Base-by-base conservation (phyloP, 1,140 invertebrate genomes). In the Drosophila miranda region DNA sequence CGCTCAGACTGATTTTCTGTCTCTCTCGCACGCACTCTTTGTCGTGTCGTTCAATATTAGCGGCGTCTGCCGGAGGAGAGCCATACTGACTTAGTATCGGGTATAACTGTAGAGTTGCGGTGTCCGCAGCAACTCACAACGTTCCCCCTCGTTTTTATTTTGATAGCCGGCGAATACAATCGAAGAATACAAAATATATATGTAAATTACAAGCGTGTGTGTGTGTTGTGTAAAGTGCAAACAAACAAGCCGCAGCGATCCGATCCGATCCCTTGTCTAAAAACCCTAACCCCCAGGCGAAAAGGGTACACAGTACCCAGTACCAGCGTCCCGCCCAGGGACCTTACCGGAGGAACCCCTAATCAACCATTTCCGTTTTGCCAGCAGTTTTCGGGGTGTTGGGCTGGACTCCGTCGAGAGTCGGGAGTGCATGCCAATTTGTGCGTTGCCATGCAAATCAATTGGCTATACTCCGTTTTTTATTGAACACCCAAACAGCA, bases 151-250 rank as follows among this genome's bases (percentile, higher is more conserved):
- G n/a, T n/a, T 87, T 86, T 60, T 88, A 82, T 88, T 87, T 86
- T 87, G 81, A 86, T 86, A 86, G 74, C 78, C 78, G 52, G 67
- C 80, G 58, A 82, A 86, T 76, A 86, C 82, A 87, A 87, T 82
- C 66, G 63, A 69, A 81, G 74, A 75, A 68, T 81, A 70, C 75
- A 75, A 83, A 83, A 78, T 75, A 68, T 81, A 70, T 84, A 77
- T 86, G 87, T 87, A 87, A 87, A 87, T 87, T 87, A 87, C 83
- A 82, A 87, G 83, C 75, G 11, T 13, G 70, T 79, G 77, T 16
- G 30, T 43, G 26, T 73, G 34, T 13, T 38, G 34, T 76, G 58
- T 68, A 59, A 84, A 84, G 69, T 76, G 78, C 74, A 86, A 86
- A 87, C 82, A 86, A 86, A 86, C 81, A 83, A 76, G 61, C 57